Base-by-base conservation (phyloP, 2,888 invertebrate genomes). In the Sphaeridia pumilis region DNA sequence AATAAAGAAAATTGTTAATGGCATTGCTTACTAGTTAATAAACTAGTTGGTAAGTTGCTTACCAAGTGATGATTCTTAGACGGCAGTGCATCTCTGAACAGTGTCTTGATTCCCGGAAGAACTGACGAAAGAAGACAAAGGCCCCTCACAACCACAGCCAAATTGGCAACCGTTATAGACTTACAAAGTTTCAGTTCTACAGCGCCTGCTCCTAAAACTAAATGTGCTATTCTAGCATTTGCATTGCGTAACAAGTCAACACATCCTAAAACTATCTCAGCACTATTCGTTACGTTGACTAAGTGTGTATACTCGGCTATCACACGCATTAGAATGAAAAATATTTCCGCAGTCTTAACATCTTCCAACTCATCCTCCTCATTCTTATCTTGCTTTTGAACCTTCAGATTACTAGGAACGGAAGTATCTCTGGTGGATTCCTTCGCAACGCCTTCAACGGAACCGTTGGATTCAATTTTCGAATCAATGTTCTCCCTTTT, bases 201-300 rank as follows among this genome's bases (percentile, higher is more conserved):
- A 4, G 98, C 97, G 41, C 95, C 95, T 36, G 95, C 97, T 41
- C 95, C 97, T 51, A 98, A 76, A 50, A 98, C 88, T 64, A 98
- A 76, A 70, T 95, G 94, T 72, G 90, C 94, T 66, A 85, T 84
- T 54, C 85, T 78, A 4, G 87, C 87, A 72, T 89, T 89, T 67
- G 87, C 89, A 64, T 86, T 81, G 67, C 88, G 80, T 59, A 93
- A 74, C 49, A 95, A 73, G 70, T 94, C 94, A n/a, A 88, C 79
- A 65, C 93, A 79, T 20, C 65, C 62, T 12, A 65, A 26, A 5
- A 65, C 54, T 27, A 65, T 60, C 47, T 63, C 65, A 4, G 65
- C 59, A 41, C 58, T 58, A 4, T 59, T 57, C n/a, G 65, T 63
- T 14, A 61, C 21, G 44, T 52, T 61, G 14, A 63, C 49, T 27